A percentile compares a stretch with the other conserved stretches of the same genome.
Conservation (phyloP, 1,140 invertebrate species). For the Phenacoccus solenopsis region DNA sequence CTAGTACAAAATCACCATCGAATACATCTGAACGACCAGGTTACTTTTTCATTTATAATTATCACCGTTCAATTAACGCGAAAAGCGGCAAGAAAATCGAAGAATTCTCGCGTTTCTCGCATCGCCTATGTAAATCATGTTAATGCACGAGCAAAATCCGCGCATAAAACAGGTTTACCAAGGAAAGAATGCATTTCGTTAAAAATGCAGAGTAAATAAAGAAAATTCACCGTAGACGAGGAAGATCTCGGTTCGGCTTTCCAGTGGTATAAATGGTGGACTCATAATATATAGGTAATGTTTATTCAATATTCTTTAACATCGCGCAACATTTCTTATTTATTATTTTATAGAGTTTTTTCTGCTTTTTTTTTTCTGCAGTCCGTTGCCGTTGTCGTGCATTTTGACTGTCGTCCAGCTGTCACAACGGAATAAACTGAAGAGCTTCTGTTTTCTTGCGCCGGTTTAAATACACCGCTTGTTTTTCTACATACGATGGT, state of each 20-base stretch:
- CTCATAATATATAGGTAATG: conserved; percentile 6
- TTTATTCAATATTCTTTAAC: conserved; percentile 9
- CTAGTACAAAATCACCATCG: too few relatives aligned
- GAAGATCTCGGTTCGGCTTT: background rate
- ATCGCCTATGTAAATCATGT: background rate
- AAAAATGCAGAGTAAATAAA: conserved; percentile 13
- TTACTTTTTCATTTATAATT: background rate
- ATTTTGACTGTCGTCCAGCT: conserved; percentile 5
- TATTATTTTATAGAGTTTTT: conserved; percentile 1
- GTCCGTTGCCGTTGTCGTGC: background rate
- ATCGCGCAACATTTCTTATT: background rate
- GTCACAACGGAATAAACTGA: background rate
- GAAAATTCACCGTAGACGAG: background rate
- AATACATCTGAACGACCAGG: too few relatives aligned
- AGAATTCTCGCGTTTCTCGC: background rate
- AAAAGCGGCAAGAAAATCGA: background rate
- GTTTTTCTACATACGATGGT: background rate
- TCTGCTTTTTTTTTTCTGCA: background rate
- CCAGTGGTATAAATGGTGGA: background rate
- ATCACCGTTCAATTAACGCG: background rate
- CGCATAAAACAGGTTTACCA: background rate
- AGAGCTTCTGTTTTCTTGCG: background rate
- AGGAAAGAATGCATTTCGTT: conserved; percentile 6
- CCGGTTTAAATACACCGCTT: background rate
- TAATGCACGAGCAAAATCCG: background rate